Percentiles rank a stretch among this genome's conserved stretches.
phyloP scores from a whole-genome alignment of 2,113 vertebrate genomes.

The Tamias sibiricus region DNA sequence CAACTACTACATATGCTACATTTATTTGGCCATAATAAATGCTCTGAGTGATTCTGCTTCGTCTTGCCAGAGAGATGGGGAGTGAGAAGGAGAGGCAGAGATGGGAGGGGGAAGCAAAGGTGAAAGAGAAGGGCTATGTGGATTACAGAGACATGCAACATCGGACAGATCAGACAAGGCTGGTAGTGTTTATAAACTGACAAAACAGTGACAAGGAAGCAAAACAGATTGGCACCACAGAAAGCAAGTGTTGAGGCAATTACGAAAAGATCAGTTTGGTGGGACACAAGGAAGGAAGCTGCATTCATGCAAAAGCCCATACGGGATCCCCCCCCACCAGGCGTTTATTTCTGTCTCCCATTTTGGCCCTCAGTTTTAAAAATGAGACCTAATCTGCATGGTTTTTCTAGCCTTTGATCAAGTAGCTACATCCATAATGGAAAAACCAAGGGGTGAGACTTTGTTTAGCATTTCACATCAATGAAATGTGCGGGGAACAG shows the following conservation, averaged over 20 bases:
- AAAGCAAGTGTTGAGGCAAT: constrained; percentile 47
- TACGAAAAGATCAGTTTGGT: not conserved
- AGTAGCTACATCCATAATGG: not conserved
- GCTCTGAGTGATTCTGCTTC: constrained; percentile 69
- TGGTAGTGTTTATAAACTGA: not conserved
- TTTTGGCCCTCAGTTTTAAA: not conserved
- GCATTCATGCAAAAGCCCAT: constrained; percentile 67
- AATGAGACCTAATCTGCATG: constrained; percentile 23
- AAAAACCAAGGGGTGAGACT: not conserved
- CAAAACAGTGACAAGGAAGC: constrained; percentile 36
- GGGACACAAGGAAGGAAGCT: constrained; percentile 66
- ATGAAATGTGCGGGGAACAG: not conserved
- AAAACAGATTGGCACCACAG: not conserved
- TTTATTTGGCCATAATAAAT: constrained; percentile 70
- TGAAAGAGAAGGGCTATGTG: not conserved
- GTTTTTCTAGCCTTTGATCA: not conserved
- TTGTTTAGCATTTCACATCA: constrained; percentile 35
- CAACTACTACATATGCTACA: constrained; percentile 35
- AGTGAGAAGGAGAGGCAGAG: constrained; percentile 26
- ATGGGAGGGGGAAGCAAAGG: not conserved
- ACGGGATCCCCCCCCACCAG: not conserved
- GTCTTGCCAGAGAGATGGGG: constrained; percentile 79
- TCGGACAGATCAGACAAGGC: not conserved
- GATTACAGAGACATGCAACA: constrained; percentile 54
- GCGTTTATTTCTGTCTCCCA: constrained; percentile 2